phyloP scores from a whole-genome alignment of 2,113 vertebrate species.

The Centropus unirufus region DNA sequence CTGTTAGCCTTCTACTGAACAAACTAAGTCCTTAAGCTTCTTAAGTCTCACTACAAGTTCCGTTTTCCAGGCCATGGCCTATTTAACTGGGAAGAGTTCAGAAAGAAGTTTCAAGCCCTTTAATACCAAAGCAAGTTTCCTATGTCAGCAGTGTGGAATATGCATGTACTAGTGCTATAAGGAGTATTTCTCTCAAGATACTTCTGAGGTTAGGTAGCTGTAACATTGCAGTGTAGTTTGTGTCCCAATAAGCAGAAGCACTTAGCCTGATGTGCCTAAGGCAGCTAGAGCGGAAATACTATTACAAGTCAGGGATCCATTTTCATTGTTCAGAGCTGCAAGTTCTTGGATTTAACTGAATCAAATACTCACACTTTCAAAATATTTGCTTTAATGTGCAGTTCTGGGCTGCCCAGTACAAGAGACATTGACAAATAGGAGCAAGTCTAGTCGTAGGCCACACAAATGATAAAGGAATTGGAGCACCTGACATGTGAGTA shows the following conservation, averaged over 20 bases:
- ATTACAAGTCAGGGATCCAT: neutral
- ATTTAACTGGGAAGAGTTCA: constrained; percentile 17
- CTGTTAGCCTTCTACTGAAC: constrained; percentile 11
- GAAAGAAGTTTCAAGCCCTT: constrained; percentile 8
- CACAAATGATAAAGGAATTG: neutral
- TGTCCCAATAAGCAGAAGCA: neutral
- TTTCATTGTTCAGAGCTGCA: neutral
- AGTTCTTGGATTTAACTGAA: neutral
- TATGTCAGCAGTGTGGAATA: neutral
- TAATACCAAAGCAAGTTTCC: neutral
- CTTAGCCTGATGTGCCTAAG: neutral
- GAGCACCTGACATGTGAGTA: neutral
- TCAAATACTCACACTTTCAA: neutral
- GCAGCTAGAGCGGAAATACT: neutral
- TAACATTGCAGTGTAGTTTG: neutral
- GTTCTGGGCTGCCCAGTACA: neutral
- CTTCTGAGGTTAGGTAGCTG: neutral
- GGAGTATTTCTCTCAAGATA: neutral
- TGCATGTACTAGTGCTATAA: neutral
- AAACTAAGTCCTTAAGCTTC: constrained; percentile 53
- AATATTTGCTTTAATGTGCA: neutral
- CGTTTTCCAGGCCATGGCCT: constrained; percentile 25
- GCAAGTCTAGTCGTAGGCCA: neutral
- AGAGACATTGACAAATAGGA: neutral
- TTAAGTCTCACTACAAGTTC: constrained; percentile 17